A percentile compares a stretch with the other conserved stretches of the same genome.
phyloP scores from a whole-genome alignment of 1,140 invertebrate genomes.

The fruit fly (Drosophila melanogaster) region DNA sequence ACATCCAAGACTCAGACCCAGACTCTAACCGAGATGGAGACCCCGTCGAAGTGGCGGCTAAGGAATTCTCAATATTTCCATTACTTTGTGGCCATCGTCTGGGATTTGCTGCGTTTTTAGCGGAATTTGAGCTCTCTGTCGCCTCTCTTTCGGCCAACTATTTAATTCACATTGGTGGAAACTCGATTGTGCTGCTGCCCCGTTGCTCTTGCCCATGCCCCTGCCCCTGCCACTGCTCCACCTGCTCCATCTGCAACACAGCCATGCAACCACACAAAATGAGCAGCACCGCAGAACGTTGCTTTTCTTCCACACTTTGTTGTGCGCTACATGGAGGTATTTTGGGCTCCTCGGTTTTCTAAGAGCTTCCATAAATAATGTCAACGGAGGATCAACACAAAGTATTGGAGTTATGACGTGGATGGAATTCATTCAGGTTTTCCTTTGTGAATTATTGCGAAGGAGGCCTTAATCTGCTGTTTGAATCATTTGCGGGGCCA shows the following conservation, averaged over 20 bases:
- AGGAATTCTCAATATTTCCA: constrained; percentile 82
- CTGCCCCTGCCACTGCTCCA: constrained; percentile 14
- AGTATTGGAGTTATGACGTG: constrained; percentile 33
- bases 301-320: constrained; percentile 43
- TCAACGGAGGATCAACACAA: constrained; percentile 38
- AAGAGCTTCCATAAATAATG: constrained; percentile 37
- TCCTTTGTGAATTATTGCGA: constrained; percentile 15
- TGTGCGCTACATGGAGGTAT: constrained; percentile 44
- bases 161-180: constrained; percentile 81
- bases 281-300: constrained; percentile 31
- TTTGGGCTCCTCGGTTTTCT: constrained; percentile 24
- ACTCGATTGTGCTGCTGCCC: constrained; percentile 76
- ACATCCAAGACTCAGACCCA: constrained; percentile 25
- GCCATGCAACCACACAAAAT: constrained; percentile 66
- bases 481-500: not conserved
- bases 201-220: constrained; percentile 11
- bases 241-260: constrained; percentile 20
- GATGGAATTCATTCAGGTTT: constrained; percentile 16
- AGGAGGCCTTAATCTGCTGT: not conserved
- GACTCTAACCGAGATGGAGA: constrained; percentile 27
- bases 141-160: constrained; percentile 79
- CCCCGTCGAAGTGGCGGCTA: constrained; percentile 30
- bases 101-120: constrained; percentile 69
- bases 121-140: constrained; percentile 56
- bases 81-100: constrained; percentile 79